Conservation (phyloP, 2,113 vertebrate species). For the Tretioscincus oriximinensis region DNA sequence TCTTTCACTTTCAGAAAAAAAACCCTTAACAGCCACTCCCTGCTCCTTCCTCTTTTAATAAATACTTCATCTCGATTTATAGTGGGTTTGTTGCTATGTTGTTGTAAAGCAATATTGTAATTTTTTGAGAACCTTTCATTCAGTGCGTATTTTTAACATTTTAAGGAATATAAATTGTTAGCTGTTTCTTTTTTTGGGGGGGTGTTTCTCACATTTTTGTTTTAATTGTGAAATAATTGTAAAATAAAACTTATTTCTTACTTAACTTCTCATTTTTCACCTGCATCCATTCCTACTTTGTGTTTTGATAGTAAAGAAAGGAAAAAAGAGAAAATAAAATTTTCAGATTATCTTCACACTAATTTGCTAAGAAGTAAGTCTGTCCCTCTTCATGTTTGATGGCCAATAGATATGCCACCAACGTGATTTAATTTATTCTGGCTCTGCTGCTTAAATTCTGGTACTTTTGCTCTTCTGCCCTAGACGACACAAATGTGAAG, state of each 20-base stretch:
- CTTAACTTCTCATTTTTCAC: no score
- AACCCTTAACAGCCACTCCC: not conserved
- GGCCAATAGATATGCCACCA: conserved; percentile 41
- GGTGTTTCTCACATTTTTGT: no score
- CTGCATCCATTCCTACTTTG: not conserved
- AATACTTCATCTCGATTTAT: conserved; percentile 9
- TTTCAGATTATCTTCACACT: conserved; percentile 42
- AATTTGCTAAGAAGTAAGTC: conserved; percentile 13
- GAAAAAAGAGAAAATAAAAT: conserved; percentile 37
- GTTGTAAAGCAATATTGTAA: no score
- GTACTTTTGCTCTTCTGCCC: no score
- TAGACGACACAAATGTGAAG: no score
- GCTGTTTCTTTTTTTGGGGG: no score
- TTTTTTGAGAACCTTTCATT: no score
- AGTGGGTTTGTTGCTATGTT: conserved; percentile 22
- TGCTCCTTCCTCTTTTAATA: not conserved
- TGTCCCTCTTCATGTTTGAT: conserved; percentile 52
- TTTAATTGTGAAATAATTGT: no score
- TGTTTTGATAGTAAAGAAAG: not conserved
- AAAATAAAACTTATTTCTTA: no score
- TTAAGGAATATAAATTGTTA: not conserved
- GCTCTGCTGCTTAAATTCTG: no score
- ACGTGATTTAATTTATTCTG: conserved; percentile 16
- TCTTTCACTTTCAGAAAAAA: not conserved
- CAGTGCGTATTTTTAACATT: not conserved